Base-by-base conservation (phyloP, 2,113 vertebrate species). In the Notothenia coriiceps region DNA sequence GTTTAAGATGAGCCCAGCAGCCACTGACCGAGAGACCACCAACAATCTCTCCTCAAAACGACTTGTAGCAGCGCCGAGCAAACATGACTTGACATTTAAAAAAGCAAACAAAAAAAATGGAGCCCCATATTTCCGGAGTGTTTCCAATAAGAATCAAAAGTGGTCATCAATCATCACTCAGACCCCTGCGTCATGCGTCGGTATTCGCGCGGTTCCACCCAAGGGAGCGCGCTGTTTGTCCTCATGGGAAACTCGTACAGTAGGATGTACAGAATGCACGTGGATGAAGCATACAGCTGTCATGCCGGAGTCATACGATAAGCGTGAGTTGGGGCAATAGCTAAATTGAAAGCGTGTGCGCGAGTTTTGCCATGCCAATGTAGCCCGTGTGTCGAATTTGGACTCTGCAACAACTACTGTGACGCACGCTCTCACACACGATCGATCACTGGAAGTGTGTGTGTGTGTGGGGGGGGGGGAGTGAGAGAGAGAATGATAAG, bases 161-260 rank as follows among this genome's bases (percentile, higher is more conserved):
- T 40, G 68, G 29, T 74, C 85, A 78, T 82, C 75, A 76, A 79
- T 82, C 81, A 82, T 51, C 77, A 44, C 61, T 74, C 80, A 66
- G 83, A 88, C 78, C 62, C 86, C 83, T 91, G 88, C 90, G 85
- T 92, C 88, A 91, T 89, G 89, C 75, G 82, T 86, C 80, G 70
- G 77, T 33, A 84, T 88, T 62, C 84, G 73, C 70, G 18, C 83
- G 56, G 77, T 89, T 85, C 77, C 86, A 84, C 86, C 87, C 92
- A 67, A 22, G 66, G 79, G 88, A 74, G 66, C 74, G 86, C 35
- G 80, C 66, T 62, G 79, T 70, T 63, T 63, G 54, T 75, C 57
- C 80, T 59, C 57, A 6, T 15, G 62, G 69, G 70, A 46, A 66
- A 77, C 79, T 82, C 47, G 54, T 71, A 87, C 89, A 73, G 86